Base-by-base conservation (phyloP, 2,888 invertebrate genomes). In the Synanthedon myopaeformis region DNA sequence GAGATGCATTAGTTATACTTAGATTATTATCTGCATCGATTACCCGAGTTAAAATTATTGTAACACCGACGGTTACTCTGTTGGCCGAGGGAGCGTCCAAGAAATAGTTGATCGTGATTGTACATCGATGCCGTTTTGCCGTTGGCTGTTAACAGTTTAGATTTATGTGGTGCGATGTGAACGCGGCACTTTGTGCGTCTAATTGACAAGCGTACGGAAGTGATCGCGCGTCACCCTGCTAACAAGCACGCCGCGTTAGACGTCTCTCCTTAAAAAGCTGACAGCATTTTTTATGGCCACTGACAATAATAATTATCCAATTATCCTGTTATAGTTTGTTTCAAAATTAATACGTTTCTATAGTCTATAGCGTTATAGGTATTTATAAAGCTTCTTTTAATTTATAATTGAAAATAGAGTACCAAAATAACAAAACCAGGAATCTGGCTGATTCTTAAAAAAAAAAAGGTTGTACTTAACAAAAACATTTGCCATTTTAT, bases 201-300 rank as follows among this genome's bases (percentile, higher is more conserved):
- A 82, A 83, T 82, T 82, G 82, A 82, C 82, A 78, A 79, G 73
- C 69, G 70, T 69, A 73, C 70, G 71, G 74, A 70, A 74, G 66
- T 65, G 62, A 69, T 64, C 65, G 59, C 61, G 63, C 61, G 64
- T 72, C 67, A 70, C 70, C 70, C 53, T 55, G 41, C 63, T 76
- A 76, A 76, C 76, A 66, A 74, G 72, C 61, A 58, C 62, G 52
- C 57, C 54, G 56, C 58, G 58, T 62, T 49, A 45, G 45, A n/a
- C 45, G n/a, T 41, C 19, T 13, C 45, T 13, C 45, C 45, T 11
- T 45, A 45, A 45, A 45, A 14, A 45, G 45, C 13, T 45, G 6
- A 45, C 45, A 45, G 6, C 45, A 45, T 8, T 45, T 45, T 12
- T 45, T 45, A 45, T 14, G n/a, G 45, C 4, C 11, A 14, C 45